Conservation (phyloP, 2,888 invertebrate genomes). For the Leistus spinibarbis region DNA sequence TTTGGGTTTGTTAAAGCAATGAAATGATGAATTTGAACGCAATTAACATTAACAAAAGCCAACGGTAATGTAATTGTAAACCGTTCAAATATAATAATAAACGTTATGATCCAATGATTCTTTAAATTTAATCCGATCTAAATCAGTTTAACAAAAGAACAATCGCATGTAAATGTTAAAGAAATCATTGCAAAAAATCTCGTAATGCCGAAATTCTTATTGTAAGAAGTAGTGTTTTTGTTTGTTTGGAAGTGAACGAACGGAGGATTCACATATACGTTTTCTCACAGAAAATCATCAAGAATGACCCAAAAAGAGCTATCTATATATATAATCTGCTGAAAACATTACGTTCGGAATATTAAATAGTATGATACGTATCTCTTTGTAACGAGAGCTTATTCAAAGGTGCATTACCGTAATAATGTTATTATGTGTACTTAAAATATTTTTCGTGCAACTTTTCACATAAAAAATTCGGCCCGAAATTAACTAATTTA, state of each 20-base stretch:
- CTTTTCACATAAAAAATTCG: not conserved
- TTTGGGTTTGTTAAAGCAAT: not conserved
- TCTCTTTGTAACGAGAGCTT: not conserved
- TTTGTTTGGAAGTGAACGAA: not conserved
- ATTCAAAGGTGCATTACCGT: not conserved
- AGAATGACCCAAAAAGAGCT: not conserved
- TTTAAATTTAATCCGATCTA: not conserved
- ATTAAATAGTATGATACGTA: not conserved
- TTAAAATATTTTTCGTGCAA: not conserved
- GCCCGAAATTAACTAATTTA: too few relatives aligned
- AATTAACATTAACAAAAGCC: not conserved
- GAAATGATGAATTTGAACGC: not conserved
- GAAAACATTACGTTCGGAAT: not conserved
- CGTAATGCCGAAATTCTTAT: not conserved
- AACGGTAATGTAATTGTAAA: not conserved
- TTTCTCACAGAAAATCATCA: not conserved
- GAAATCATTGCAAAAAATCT: not conserved
- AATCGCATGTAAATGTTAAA: not conserved
- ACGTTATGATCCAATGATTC: not conserved
- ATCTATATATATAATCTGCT: not conserved
- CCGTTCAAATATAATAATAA: not conserved
- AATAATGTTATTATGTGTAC: not conserved
- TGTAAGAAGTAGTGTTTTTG: not conserved
- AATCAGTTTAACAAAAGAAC: not conserved
- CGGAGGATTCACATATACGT: not conserved